Evolutionary conservation across 1,140 invertebrate species (phyloP).

Genomic region (Drosophila bipectinata): DNA sequence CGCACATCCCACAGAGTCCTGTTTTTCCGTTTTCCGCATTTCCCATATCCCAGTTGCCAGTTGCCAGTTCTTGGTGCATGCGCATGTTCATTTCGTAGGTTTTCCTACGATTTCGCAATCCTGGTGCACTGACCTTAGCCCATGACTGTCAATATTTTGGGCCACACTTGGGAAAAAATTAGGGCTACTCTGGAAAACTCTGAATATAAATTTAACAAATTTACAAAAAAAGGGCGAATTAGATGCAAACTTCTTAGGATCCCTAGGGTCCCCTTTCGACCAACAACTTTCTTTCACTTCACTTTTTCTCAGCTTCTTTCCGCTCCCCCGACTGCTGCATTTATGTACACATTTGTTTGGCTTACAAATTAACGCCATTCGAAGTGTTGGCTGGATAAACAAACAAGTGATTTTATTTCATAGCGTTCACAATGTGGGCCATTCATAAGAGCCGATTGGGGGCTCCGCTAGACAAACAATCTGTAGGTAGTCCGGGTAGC

Average conservation of each 20-base stretch:
- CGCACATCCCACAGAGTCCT: conserved; percentile 52
- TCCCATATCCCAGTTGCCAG: conserved; percentile 22
- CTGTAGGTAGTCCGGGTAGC: conserved; percentile 21
- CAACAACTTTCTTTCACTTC: conserved; percentile 6
- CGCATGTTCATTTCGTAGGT: conserved; percentile 52
- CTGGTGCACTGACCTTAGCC: conserved; percentile 77
- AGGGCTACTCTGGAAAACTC: not conserved
- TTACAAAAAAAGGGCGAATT: too few relatives aligned
- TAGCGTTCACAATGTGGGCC: conserved; percentile 67
- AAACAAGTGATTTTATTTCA: conserved; percentile 55
- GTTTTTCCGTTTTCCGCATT: conserved; percentile 21
- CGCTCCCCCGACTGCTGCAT: conserved; percentile 11
- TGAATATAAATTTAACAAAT: too few relatives aligned
- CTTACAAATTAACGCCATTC: conserved; percentile 66
- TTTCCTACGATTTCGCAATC: conserved; percentile 29
- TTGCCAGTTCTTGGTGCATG: conserved; percentile 53
- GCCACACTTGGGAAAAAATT: conserved; percentile 17
- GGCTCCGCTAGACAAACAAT: conserved; percentile 42
- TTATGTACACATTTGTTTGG: conserved; percentile 48
- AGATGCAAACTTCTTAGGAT: not conserved
- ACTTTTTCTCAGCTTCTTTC: conserved; percentile 17
- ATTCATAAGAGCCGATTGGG: conserved; percentile 66
- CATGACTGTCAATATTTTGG: conserved; percentile 54
- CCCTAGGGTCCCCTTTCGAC: too few relatives aligned
- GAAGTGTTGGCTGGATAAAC: conserved; percentile 56